Conservation (phyloP, 2,113 vertebrate species). For the Pandion haliaetus region DNA sequence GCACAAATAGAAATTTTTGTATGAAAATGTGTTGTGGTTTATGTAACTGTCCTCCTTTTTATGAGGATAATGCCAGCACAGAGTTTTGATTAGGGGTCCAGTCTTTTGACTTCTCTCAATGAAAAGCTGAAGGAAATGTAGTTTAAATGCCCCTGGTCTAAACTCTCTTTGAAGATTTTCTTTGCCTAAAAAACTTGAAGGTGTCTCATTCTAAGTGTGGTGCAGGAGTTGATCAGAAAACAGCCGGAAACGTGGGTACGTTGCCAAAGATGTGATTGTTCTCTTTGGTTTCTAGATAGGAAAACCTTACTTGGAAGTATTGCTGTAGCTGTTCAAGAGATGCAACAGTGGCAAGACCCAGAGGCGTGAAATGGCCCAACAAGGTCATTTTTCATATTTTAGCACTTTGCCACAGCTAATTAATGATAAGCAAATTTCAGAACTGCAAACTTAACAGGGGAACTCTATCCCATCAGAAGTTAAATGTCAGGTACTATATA, state of each 20-base stretch:
- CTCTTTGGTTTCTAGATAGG: background rate
- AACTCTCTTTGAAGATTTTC: background rate
- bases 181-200: background rate
- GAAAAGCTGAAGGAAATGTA: background rate
- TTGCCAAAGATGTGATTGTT: background rate
- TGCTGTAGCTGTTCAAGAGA: background rate
- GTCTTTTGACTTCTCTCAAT: background rate
- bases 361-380: background rate
- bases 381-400: rapidly evolving
- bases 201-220: background rate
- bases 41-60: background rate
- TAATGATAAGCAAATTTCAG: background rate
- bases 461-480: background rate
- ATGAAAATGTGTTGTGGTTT: background rate
- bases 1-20: background rate
- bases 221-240: background rate
- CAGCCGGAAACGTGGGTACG: background rate
- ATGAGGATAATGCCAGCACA: background rate
- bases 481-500: background rate
- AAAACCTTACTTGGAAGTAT: background rate
- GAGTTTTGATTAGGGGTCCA: background rate
- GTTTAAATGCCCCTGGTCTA: background rate
- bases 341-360: background rate
- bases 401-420: background rate
- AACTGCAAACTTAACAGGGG: background rate